These are phyloP conservation scores for Saccostrea cuccullata DNA, from an alignment of 1,140 invertebrate genomes.

Conservation along the genomic window DNA sequence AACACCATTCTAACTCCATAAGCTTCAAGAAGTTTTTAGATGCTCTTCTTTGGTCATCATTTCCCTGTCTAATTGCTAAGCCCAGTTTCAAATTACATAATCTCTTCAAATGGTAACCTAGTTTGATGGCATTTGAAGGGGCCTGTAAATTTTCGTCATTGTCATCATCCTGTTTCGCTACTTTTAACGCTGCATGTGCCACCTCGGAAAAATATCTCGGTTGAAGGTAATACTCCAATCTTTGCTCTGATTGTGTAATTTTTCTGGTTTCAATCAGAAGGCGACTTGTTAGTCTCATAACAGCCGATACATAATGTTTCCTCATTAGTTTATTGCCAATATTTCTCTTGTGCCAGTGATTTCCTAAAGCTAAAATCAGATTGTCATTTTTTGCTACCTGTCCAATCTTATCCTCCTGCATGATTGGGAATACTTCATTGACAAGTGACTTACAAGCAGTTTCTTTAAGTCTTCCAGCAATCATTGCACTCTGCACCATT, in stretches of 20 bases:
- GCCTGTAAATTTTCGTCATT: slow-evolving; percentile 33
- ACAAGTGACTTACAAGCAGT: slow-evolving; percentile 35
- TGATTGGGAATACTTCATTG: slow-evolving; percentile 44
- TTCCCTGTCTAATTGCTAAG: slow-evolving; percentile 30
- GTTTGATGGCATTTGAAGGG: slow-evolving; percentile 46
- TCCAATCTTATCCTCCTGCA: slow-evolving; percentile 41
- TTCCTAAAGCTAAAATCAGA: slow-evolving; percentile 42
- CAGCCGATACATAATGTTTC: slow-evolving; percentile 44
- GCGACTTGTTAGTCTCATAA: slow-evolving; percentile 36
- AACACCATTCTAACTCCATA: slow-evolving; percentile 41
- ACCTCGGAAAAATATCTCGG: slow-evolving; percentile 20
- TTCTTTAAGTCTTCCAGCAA: slow-evolving; percentile 42
- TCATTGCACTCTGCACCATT: slow-evolving; percentile 39
- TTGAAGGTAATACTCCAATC: not conserved
- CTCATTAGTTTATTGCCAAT: slow-evolving; percentile 44
- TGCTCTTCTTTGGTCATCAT: slow-evolving; percentile 18
- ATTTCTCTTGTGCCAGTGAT: slow-evolving; percentile 44
- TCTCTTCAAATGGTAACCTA: slow-evolving; percentile 41
- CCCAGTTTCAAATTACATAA: slow-evolving; percentile 26
- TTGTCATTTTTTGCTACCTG: slow-evolving; percentile 39
- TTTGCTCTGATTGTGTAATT: not conserved
- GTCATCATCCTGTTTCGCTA: slow-evolving; percentile 34
- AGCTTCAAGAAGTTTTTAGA: slow-evolving; percentile 43
- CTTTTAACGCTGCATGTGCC: not conserved
- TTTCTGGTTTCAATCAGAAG: slow-evolving; percentile 31